Percentiles rank a stretch among this genome's conserved stretches.
These are phyloP conservation scores for Rhingia rostrata DNA, from an alignment of 2,888 invertebrate species.

Conservation along the genomic window DNA sequence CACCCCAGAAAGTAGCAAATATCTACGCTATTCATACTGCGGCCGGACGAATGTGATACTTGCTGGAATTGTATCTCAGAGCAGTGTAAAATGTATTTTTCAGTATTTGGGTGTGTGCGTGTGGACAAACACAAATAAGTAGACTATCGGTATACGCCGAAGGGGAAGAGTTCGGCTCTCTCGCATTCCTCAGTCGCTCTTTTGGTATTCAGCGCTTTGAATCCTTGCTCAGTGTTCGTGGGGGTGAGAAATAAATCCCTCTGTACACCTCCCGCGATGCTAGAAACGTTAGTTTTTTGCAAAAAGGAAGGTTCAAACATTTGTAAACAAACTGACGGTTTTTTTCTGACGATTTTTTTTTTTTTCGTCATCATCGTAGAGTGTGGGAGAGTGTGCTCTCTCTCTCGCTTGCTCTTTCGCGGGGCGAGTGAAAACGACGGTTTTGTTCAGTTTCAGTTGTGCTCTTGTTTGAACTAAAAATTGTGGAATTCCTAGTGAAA, in stretches of 20 bases:
- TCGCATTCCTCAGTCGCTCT: conserved; percentile 34
- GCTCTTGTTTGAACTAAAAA: conserved; percentile 39
- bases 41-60: conserved; percentile 61
- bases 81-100: conserved; percentile 76
- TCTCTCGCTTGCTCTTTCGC: conserved; percentile 21
- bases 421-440: not conserved
- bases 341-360: conserved; percentile 45
- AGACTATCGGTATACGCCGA: conserved; percentile 68
- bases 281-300: conserved; percentile 38
- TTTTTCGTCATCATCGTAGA: conserved; percentile 17
- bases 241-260: conserved; percentile 38
- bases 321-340: conserved; percentile 72
- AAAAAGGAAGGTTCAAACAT: conserved; percentile 73
- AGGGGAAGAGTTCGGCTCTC: conserved; percentile 57
- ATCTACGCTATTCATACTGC: conserved; percentile 34
- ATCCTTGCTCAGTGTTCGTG: conserved; percentile 18
- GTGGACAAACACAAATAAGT: conserved; percentile 58
- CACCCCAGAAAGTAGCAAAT: conserved; percentile 67
- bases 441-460: conserved; percentile 18
- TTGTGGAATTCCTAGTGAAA: conserved; percentile 69
- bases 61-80: conserved; percentile 76
- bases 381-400: conserved; percentile 1
- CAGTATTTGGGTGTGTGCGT: conserved; percentile 58
- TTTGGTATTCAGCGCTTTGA: conserved; percentile 60
- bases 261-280: conserved; percentile 32